Evolutionary conservation across 1,140 invertebrate species (phyloP), one percentile per base, ranked within the genome.

Genomic region (Philopotamus ludificatus): DNA sequence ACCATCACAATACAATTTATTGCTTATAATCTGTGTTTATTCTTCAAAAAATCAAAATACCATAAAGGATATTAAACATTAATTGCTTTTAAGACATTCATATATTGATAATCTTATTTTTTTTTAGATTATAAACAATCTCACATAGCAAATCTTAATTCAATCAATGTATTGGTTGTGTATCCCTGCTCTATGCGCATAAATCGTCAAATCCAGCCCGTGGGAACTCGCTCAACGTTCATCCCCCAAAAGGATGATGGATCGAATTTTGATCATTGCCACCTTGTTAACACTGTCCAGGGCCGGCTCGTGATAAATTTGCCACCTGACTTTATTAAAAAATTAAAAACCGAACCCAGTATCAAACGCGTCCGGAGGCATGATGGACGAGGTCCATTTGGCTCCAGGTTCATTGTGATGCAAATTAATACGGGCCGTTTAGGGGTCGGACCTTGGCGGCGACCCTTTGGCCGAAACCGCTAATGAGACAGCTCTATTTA

Each of bases 401-500:
- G 23, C 42, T 8, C 41, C 20, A 15, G 18, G 18, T 47, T 25
- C 25, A 64, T 64, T 64, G 51, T 64, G 41, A 64, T 64, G 62
- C 53, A 64, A 64, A 64, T 64, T 42, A 26, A 25, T 18, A 49
- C 41, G 10, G 22, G 12, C 39, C 16, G 12, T 16, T 25, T 16
- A 18, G 15, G 21, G 21, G 12, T 21, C 25, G 25, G 53, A n/a
- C 23, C 28, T 41, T 18, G 4, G 20, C 20, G 26, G 28, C 23
- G 21, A n/a, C 9, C 22, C 62, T 23, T 21, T 64, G 34, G 26
- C 21, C 53, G 57, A 61, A 61, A 61, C 25, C 49, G 57, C 58
- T 66, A 66, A 66, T 66, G 65, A 66, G 65, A 66, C 65, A 66
- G 65, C 65, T 59, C 57, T 59, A 66, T 66, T 66, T 66, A 59